These are phyloP conservation scores for Zootoca vivipara DNA, from an alignment of 2,113 vertebrate species.

Conservation along the genomic window DNA sequence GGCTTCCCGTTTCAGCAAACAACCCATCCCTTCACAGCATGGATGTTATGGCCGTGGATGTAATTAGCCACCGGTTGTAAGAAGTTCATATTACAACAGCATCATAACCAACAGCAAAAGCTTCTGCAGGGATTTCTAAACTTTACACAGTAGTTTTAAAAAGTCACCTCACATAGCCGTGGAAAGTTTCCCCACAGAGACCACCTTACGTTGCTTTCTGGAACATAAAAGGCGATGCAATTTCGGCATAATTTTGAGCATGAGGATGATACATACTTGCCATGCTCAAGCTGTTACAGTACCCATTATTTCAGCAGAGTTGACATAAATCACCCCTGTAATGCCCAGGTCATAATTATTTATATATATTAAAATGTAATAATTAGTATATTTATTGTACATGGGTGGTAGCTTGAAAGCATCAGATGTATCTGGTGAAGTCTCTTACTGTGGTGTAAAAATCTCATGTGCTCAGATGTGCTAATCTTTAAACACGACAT, in stretches of 20 bases:
- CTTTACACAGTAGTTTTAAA: background rate
- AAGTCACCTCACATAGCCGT: background rate
- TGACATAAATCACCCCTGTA: background rate
- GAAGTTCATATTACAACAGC: background rate
- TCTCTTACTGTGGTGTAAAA: background rate
- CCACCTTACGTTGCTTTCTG: background rate
- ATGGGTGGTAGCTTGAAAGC: fast-evolving
- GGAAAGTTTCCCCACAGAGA: background rate
- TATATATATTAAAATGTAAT: too few species aligned
- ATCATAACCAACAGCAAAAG: too few species aligned
- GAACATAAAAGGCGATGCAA: background rate
- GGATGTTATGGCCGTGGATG: background rate
- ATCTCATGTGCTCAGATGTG: background rate
- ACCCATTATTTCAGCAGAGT: background rate
- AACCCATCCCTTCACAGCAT: background rate
- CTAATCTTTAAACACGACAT: background rate
- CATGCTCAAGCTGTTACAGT: background rate
- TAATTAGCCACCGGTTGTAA: constrained; percentile 24
- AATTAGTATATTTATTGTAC: background rate
- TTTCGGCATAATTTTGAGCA: background rate
- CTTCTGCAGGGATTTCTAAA: background rate
- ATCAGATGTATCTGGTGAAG: background rate
- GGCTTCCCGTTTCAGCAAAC: background rate
- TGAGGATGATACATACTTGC: too few species aligned
- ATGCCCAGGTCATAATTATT: background rate